phyloP scores from a whole-genome alignment of 2,888 invertebrate genomes.

The Drosophila crucigera region DNA sequence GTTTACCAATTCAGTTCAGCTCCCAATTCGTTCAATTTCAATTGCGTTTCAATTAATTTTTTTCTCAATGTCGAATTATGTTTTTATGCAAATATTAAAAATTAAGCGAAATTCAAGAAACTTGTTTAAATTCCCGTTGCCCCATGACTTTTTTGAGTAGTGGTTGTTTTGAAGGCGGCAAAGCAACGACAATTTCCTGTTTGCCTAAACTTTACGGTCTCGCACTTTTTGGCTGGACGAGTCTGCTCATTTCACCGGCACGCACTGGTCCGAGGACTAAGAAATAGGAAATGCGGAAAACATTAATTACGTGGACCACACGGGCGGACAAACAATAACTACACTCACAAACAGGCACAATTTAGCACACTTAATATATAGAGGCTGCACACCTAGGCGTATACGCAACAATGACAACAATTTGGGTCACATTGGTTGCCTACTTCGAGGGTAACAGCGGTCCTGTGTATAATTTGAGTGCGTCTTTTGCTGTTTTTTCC shows the following conservation, averaged over 20 bases:
- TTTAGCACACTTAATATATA: slow-evolving; percentile 15
- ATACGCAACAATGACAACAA: slow-evolving; percentile 53
- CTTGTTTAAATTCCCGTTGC: not conserved
- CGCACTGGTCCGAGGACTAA: slow-evolving; percentile 11
- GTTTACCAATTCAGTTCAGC: not conserved
- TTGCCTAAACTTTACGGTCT: slow-evolving; percentile 59
- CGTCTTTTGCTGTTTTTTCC: slow-evolving; percentile 32
- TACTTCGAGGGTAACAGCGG: slow-evolving; percentile 27
- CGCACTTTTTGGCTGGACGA: slow-evolving; percentile 38
- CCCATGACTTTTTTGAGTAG: not conserved
- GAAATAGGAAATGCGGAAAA: slow-evolving; percentile 43
- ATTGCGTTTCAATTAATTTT: not conserved
- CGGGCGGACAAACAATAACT: slow-evolving; percentile 18
- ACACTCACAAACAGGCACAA: slow-evolving; percentile 21
- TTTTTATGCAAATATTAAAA: not conserved
- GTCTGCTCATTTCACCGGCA: not conserved
- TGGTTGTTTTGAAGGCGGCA: slow-evolving; percentile 55
- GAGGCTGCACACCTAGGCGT: slow-evolving; percentile 53
- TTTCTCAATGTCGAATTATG: not conserved
- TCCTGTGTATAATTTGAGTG: slow-evolving; percentile 62
- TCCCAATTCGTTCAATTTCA: not conserved
- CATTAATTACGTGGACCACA: slow-evolving; percentile 67
- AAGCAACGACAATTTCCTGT: slow-evolving; percentile 70
- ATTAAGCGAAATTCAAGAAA: not conserved
- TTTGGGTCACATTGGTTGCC: slow-evolving; percentile 49